A percentile compares a stretch with the other conserved stretches of the same genome.
These are phyloP conservation scores for Lepidurus couesii DNA, from an alignment of 1,140 invertebrate genomes.

Conservation along the genomic window DNA sequence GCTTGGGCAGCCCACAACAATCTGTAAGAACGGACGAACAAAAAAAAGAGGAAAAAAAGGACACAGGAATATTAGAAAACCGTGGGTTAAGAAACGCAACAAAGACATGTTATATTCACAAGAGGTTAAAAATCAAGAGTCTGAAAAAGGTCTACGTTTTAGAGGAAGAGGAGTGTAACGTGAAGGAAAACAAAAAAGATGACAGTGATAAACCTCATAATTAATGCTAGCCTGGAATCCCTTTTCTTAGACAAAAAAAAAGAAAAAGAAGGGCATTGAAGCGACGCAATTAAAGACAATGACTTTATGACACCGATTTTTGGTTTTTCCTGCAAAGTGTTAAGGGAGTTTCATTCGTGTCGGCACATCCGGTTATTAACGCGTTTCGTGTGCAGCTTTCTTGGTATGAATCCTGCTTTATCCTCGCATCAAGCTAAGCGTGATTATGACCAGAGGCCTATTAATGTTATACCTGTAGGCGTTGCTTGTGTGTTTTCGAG, in stretches of 20 bases:
- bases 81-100: background rate
- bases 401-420: background rate
- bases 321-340: background rate
- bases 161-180: too few species aligned
- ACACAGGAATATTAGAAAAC: background rate
- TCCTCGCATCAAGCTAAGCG: background rate
- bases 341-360: slow-evolving; percentile 19
- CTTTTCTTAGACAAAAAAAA: too few species aligned
- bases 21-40: background rate
- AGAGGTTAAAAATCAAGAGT: too few species aligned
- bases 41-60: background rate
- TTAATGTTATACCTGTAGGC: background rate
- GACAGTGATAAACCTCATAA: too few species aligned
- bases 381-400: slow-evolving; percentile 17
- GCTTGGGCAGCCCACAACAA: background rate
- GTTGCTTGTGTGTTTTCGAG: background rate
- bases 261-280: too few species aligned
- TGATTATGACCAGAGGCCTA: background rate
- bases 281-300: background rate
- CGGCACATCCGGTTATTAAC: slow-evolving; percentile 18
- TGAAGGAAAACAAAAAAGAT: too few species aligned
- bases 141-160: too few species aligned
- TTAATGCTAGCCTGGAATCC: too few species aligned
- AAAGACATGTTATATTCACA: background rate
- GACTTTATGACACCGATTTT: background rate